Base-by-base conservation (phyloP, 2,888 invertebrate genomes). In the Apamea sordens region DNA sequence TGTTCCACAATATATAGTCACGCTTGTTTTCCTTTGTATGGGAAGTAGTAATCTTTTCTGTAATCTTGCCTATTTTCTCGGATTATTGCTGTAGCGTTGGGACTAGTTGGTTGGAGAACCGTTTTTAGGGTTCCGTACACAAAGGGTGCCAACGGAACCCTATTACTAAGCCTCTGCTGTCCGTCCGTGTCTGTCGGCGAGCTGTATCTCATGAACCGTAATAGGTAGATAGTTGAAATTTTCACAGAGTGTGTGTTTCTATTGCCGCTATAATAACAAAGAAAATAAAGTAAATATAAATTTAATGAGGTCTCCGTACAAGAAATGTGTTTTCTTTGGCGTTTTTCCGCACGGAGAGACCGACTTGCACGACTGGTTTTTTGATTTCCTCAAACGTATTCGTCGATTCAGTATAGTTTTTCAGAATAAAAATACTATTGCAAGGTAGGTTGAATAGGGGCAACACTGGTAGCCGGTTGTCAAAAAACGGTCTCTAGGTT, bases 11-110 rank as follows among this genome's bases (percentile, higher is more conserved):
- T 79, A 84, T 79, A 84, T 76, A 86, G 65, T 76, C 76, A 76
- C 73, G 87, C 67, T 71, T 79, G 84, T 84, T 86, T 76, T 41
- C 73, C 13, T 73, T 79, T 84, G 71, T 82, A 53, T 36, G 53
- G 77, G 41, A 50, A 64, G 63, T 68, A 74, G 71, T 83, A 86
- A 74, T 79, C 80, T 79, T 73, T 70, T 59, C 77, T 74, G 73
- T 84, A 86, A 84, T 83, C 84, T 74, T 74, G 70, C 59, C 78
- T 77, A 77, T 84, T 86, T 78, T 64, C 86, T 71, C 67, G 64
- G 83, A 71, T 84, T 84, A 86, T 84, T 86, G 77, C 64, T 68
- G 61, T 41, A 11, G 15, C 63, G 24, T 36, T 59, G 50, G 68
- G 36, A 81, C 21, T 72, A 76, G 68, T 71, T 72, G 47, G 28